Conservation (phyloP, 1,140 invertebrate genomes). For the Melitaea cinxia region DNA sequence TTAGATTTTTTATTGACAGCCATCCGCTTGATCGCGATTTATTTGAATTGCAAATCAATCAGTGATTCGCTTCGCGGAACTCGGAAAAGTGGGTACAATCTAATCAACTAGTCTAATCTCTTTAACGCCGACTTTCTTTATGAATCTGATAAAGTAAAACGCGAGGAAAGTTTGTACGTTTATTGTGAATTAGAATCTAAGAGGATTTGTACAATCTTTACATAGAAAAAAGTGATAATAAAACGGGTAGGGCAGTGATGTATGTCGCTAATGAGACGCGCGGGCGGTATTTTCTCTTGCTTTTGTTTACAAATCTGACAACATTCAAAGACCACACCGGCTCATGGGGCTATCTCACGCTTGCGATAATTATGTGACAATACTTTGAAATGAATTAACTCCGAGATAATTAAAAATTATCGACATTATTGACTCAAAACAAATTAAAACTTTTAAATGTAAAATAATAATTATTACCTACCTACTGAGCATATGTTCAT, state of each 20-base stretch:
- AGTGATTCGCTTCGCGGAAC: constrained; percentile 30
- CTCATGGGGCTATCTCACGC: constrained; percentile 49
- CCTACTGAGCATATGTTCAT: not conserved
- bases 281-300: constrained; percentile 43
- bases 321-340: constrained; percentile 54
- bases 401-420: not conserved
- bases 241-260: constrained; percentile 45
- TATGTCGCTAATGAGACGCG: constrained; percentile 49
- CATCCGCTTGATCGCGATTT: constrained; percentile 33
- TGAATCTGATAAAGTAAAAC: not conserved
- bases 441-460: not conserved
- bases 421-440: not conserved
- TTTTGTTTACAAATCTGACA: constrained; percentile 67
- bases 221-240: constrained; percentile 37
- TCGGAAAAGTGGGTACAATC: constrained; percentile 41
- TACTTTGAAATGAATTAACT: constrained; percentile 11
- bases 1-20: constrained; percentile 54
- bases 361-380: constrained; percentile 46
- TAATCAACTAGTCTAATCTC: constrained; percentile 25
- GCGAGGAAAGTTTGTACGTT: not conserved
- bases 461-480: too few species aligned
- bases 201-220: constrained; percentile 13
- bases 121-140: constrained; percentile 10
- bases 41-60: constrained; percentile 44
- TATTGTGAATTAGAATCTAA: not conserved